Percentiles rank a stretch among this genome's conserved stretches.
Evolutionary conservation across 1,140 invertebrate species (phyloP).

Genomic region (Leucophenga varia): DNA sequence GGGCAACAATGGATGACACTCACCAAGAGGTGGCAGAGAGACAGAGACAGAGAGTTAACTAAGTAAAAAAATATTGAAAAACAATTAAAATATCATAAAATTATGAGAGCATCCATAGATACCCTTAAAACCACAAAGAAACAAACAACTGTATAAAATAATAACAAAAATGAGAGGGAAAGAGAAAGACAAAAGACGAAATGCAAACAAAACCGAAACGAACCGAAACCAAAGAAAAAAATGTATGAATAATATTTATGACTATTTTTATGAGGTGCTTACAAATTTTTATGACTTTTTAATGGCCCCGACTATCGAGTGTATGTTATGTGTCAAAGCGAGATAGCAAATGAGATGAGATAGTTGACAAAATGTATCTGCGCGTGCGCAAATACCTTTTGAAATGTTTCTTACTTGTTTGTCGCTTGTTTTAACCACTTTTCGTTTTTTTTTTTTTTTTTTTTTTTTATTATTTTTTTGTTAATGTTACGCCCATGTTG

Average conservation of each 20-base stretch:
- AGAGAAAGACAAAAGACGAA: neutral
- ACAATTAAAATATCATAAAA: constrained; percentile 44
- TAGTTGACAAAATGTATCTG: constrained; percentile 31
- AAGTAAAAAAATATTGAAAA: constrained; percentile 19
- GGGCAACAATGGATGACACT: constrained; percentile 46
- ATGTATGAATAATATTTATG: constrained; percentile 57
- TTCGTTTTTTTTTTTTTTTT: constrained; percentile 1
- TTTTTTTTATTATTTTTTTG: constrained; percentile 5
- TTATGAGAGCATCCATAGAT: no score
- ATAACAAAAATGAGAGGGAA: neutral
- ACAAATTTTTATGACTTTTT: constrained; percentile 57
- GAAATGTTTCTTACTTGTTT: constrained; percentile 21
- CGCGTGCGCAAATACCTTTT: constrained; percentile 55
- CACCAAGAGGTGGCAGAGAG: no score
- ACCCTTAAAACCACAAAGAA: no score
- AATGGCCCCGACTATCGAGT: constrained; percentile 38
- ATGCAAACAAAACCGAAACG: constrained; percentile 2
- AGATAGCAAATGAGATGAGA: neutral
- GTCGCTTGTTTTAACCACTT: neutral
- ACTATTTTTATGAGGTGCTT: constrained; percentile 57
- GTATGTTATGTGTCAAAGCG: constrained; percentile 4
- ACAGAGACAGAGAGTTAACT: no score
- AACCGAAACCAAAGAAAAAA: constrained; percentile 23
- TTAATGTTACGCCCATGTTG: constrained; percentile 42
- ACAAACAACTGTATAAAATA: constrained; percentile 6